Percentiles rank a stretch among this genome's conserved stretches.
phyloP scores from a whole-genome alignment of 1,140 invertebrate species.

The Drosophila subobscura region DNA sequence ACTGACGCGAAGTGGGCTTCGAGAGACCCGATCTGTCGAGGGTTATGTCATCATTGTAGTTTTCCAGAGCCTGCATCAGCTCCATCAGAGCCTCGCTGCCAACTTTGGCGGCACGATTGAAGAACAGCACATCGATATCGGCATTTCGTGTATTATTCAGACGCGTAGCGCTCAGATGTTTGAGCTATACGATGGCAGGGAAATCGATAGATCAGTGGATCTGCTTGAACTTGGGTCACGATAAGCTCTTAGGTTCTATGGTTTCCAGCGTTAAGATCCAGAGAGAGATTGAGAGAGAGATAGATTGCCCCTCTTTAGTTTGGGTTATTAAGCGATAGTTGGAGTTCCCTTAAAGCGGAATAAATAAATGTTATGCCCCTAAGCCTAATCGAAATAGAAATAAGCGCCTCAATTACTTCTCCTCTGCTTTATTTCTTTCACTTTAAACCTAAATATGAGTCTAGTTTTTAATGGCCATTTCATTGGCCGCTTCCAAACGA shows the following conservation, averaged over 20 bases:
- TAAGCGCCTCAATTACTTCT: background rate
- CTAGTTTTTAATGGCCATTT: slow-evolving; percentile 47
- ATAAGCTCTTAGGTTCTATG: background rate
- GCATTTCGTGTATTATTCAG: slow-evolving; percentile 92
- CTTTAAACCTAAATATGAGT: background rate
- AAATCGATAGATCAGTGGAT: background rate
- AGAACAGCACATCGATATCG: slow-evolving; percentile 86
- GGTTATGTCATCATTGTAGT: slow-evolving; percentile 48
- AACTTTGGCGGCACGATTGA: slow-evolving; percentile 94
- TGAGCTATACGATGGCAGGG: slow-evolving; percentile 47
- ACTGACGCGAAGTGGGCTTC: slow-evolving; percentile 10
- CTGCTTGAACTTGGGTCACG: too few species aligned
- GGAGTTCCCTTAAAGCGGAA: background rate
- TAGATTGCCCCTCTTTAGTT: background rate
- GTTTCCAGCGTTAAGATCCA: background rate
- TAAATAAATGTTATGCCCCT: too few species aligned
- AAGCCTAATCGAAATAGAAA: background rate
- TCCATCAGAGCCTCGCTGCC: slow-evolving; percentile 95
- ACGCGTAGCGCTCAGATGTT: slow-evolving; percentile 73
- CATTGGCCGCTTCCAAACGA: slow-evolving; percentile 30
- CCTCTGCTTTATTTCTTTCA: slow-evolving; percentile 18
- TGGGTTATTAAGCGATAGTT: slow-evolving; percentile 25
- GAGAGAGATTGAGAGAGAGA: background rate
- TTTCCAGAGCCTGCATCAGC: slow-evolving; percentile 87
- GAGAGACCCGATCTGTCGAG: slow-evolving; percentile 69